phyloP scores from a whole-genome alignment of 2,113 vertebrate genomes.

The Drymodes brunneopygia region DNA sequence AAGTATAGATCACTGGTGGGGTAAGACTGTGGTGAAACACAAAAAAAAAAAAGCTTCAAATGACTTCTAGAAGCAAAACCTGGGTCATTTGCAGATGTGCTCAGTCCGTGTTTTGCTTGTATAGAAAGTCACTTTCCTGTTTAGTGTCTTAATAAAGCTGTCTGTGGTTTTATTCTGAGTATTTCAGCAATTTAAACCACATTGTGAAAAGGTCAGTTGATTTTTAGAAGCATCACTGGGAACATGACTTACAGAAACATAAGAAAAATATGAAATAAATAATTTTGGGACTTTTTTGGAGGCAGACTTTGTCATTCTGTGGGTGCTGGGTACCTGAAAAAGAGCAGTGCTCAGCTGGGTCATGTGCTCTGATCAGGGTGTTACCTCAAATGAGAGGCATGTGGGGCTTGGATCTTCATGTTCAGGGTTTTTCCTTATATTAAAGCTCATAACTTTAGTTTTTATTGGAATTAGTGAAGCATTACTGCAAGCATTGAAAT shows the following conservation, averaged over 20 bases:
- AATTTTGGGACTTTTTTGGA: background rate
- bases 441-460: background rate
- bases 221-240: background rate
- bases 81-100: background rate
- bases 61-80: background rate
- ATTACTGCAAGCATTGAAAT: background rate
- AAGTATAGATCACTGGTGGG: background rate
- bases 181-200: background rate
- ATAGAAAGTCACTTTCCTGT: background rate
- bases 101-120: background rate
- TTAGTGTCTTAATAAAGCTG: background rate
- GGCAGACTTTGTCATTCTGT: background rate
- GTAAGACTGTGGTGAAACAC: background rate
- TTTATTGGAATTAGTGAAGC: background rate
- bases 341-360: background rate
- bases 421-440: rapidly evolving
- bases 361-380: background rate
- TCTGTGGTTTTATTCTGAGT: background rate
- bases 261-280: background rate
- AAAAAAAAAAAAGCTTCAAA: background rate
- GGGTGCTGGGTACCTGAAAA: background rate
- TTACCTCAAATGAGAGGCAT: background rate
- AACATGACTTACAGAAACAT: rapidly evolving
- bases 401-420: background rate
- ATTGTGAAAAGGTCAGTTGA: background rate